Conservation (phyloP, 2,113 vertebrate genomes). For the Gallinago jamesoni region DNA sequence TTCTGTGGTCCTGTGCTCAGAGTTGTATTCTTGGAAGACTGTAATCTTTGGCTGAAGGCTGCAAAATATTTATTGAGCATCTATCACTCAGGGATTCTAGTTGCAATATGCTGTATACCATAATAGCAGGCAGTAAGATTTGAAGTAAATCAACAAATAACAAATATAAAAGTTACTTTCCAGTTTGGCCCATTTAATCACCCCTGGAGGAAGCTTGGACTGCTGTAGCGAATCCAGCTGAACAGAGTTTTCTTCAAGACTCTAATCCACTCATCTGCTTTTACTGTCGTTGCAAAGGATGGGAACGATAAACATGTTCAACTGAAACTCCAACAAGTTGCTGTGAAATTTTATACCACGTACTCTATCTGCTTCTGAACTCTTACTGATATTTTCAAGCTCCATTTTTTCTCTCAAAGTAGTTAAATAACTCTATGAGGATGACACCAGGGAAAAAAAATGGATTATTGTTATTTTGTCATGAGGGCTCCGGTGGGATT, state of each 20-base stretch:
- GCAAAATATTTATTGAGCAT: neutral
- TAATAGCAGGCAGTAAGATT: neutral
- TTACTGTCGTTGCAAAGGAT: neutral
- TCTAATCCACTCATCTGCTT: neutral
- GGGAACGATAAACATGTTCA: neutral
- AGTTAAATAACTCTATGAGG: neutral
- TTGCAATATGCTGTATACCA: neutral
- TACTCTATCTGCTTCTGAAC: neutral
- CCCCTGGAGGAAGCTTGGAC: neutral
- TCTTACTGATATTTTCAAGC: neutral
- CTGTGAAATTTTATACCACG: neutral
- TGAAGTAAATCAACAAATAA: neutral
- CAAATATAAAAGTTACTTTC: neutral
- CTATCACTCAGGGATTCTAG: neutral
- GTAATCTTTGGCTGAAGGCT: neutral
- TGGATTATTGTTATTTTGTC: neutral
- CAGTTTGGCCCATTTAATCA: neutral
- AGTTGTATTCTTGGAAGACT: neutral
- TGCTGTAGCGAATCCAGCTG: neutral
- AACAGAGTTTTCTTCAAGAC: neutral
- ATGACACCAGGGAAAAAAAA: neutral
- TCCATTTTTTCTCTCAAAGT: neutral
- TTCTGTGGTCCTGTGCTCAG: neutral
- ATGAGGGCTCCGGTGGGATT: neutral
- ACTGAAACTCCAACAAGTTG: neutral